These are phyloP conservation scores for Aspidiotus rigidus DNA, from an alignment of 2,888 invertebrate genomes.

Conservation along the genomic window DNA sequence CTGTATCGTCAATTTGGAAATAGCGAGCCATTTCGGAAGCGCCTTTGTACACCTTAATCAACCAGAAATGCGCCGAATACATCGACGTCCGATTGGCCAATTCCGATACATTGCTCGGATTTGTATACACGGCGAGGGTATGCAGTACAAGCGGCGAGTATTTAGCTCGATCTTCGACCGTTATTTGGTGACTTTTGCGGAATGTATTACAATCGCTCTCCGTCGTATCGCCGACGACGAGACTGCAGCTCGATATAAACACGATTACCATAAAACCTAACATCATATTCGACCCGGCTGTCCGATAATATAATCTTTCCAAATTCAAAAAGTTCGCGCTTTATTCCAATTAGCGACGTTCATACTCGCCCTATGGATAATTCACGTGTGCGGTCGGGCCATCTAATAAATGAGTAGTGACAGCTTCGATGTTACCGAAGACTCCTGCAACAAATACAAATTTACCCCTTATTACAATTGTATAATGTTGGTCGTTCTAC, in stretches of 20 bases:
- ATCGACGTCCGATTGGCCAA: conserved; percentile 18
- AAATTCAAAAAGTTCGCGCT: conserved; percentile 2
- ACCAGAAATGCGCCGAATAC: conserved; percentile 45
- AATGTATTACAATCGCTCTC: conserved; percentile 9
- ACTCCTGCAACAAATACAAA: background rate
- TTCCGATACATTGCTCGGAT: conserved; percentile 37
- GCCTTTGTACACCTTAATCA: conserved; percentile 52
- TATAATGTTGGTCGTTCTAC: background rate
- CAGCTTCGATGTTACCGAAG: background rate
- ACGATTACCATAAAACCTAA: conserved; percentile 28
- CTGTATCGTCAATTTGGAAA: conserved; percentile 43
- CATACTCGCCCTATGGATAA: background rate
- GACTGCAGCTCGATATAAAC: conserved; percentile 21
- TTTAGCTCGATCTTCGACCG: conserved; percentile 25
- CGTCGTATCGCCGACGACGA: conserved; percentile 16
- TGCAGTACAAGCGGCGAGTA: conserved; percentile 47
- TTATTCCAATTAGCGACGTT: background rate
- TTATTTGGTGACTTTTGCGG: conserved; percentile 26
- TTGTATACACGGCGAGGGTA: conserved; percentile 46
- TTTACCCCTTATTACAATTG: background rate
- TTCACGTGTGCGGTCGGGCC: no score
- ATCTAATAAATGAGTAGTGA: background rate
- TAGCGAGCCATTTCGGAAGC: conserved; percentile 48
- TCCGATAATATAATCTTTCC: conserved; percentile 2
- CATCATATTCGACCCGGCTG: conserved; percentile 27